Base-by-base conservation (phyloP, 2,888 invertebrate species). In the Ectemnius cavifrons region DNA sequence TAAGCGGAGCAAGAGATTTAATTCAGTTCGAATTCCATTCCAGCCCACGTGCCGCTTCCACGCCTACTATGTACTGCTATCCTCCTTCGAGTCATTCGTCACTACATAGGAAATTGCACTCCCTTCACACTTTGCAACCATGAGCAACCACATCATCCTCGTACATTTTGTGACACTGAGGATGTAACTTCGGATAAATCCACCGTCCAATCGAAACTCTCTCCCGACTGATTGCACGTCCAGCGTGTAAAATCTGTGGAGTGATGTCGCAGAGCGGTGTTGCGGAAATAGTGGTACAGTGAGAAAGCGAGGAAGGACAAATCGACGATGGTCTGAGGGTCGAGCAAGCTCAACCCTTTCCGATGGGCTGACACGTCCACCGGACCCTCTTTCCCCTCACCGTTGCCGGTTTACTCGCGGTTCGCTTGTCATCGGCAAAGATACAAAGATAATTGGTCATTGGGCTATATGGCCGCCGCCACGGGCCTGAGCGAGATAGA, bases 391-490 rank as follows among this genome's bases (percentile, higher is more conserved):
- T 87, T 84, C 85, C 85, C 82, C 82, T 80, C 80, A 80, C 82
- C 85, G 81, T 84, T 83, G 84, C 84, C 86, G 86, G 86, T 88
- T 88, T 86, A 86, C 83, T 87, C 81, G 86, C 88, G 88, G 87
- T 84, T 87, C 87, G 85, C 81, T 87, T 86, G 83, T 87, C 89
- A 90, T 90, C 81, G 90, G 89, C 84, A 90, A 90, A 90, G 90
- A 90, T 89, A 89, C 87, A 85, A 85, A 86, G 88, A 90, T 90
- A 90, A 90, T 90, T 90, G 90, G 88, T 90, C 90, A 90, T 89
- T 87, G 87, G 87, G 87, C 87, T 90, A 90, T 90, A 90, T 90
- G 64, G 3, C 45, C 76, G 71, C 64, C 66, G 82, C 37, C 80
- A 84, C 82, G 84, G 86, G 79, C 85, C 78, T 80, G 84, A 87